Conservation (phyloP, 2,113 vertebrate species). For the Setophaga kirtlandii region DNA sequence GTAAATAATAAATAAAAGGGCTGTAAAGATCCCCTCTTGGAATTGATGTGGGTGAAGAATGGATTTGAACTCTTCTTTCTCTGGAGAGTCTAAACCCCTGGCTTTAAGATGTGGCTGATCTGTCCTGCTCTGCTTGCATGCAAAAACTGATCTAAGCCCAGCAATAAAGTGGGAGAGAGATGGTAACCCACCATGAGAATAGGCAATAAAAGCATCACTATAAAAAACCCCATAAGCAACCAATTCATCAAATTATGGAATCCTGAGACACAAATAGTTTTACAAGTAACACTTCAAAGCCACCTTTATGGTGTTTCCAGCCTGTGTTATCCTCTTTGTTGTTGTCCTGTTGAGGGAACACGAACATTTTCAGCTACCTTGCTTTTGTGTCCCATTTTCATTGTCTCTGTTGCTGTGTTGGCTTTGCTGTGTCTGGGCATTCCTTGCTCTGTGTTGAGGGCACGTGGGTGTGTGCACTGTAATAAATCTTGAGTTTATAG, state of each 20-base stretch:
- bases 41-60: not conserved
- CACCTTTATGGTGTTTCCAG: not conserved
- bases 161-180: not conserved
- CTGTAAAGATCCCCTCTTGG: not conserved
- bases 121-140: not conserved
- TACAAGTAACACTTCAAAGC: not conserved
- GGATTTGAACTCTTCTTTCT: not conserved
- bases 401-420: not conserved
- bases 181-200: accelerated
- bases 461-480: not conserved
- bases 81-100: not conserved
- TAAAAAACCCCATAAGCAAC: not conserved
- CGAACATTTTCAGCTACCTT: not conserved
- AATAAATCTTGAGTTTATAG: not conserved
- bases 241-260: accelerated
- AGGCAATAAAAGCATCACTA: not conserved
- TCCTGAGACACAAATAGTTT: not conserved
- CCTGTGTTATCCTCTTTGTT: accelerated
- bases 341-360: not conserved
- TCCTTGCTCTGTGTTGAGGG: accelerated
- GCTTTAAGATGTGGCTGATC: not conserved
- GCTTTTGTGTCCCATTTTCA: not conserved
- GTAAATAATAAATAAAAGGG: not conserved
- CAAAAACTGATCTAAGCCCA: not conserved
- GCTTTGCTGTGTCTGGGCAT: not conserved